Evolutionary conservation across 2,797 vertebrate species (phyloP).

Genomic region (Vireo griseus): DNA sequence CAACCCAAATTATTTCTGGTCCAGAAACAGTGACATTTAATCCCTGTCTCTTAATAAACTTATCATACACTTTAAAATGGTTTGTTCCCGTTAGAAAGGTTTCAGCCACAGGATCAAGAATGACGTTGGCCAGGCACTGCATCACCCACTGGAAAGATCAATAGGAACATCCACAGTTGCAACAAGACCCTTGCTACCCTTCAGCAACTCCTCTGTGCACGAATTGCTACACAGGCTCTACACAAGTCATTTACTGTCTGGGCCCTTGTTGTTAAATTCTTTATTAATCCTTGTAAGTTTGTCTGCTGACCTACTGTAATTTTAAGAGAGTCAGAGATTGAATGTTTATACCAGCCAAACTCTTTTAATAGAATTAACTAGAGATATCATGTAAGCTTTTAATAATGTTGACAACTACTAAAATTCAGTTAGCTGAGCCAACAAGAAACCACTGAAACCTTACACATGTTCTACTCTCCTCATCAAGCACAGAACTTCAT

Average conservation of each 20-base stretch:
- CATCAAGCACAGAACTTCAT: neutral
- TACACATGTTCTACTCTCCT: neutral
- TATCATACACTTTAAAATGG: neutral
- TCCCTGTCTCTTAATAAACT: neutral
- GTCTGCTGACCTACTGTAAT: neutral
- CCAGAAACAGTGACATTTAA: neutral
- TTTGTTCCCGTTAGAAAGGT: neutral
- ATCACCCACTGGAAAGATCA: neutral
- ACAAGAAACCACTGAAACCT: neutral
- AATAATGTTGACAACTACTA: neutral
- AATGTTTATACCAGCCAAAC: neutral
- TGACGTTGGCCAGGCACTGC: accelerated
- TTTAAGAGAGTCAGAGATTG: neutral
- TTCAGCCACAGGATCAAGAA: neutral
- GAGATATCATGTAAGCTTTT: neutral
- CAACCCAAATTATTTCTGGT: neutral
- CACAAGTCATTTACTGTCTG: neutral
- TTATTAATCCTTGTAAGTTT: neutral
- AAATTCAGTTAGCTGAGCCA: neutral
- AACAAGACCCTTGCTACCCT: neutral
- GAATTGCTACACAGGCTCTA: neutral
- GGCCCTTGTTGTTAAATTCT: neutral
- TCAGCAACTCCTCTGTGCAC: neutral
- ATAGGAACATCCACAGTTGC: neutral
- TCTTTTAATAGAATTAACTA: neutral